Percentiles rank a stretch among this genome's conserved stretches.
Conservation (phyloP, 2,113 vertebrate species). For the Pica pica region DNA sequence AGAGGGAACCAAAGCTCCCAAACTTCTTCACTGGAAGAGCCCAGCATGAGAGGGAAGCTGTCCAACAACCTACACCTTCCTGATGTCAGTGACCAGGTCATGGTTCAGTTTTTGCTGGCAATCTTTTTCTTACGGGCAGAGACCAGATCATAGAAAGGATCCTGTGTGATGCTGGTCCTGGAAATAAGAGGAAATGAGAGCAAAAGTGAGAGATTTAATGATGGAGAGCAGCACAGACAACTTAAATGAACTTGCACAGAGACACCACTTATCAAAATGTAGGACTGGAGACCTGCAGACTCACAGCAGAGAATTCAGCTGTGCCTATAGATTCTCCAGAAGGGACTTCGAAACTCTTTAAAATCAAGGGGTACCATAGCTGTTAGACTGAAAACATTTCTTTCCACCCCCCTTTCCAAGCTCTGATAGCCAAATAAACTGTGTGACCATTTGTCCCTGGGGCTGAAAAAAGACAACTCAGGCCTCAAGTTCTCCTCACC, state of each 20-base stretch:
- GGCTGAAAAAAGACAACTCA: neutral
- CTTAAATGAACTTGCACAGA: neutral
- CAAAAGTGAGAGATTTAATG: neutral
- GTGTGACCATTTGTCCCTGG: neutral
- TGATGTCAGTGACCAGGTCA: neutral
- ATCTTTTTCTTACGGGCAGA: conserved; percentile 90
- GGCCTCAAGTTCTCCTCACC: conserved; percentile 66
- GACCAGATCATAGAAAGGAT: conserved; percentile 92
- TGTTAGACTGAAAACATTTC: neutral
- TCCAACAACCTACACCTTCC: neutral
- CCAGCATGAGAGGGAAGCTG: neutral
- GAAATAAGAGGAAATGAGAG: neutral
- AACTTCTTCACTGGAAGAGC: neutral
- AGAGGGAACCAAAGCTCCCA: neutral
- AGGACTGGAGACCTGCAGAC: neutral
- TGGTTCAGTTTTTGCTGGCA: conserved; percentile 75
- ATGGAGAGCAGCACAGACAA: neutral
- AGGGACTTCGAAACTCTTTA: neutral
- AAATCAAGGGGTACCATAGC: neutral
- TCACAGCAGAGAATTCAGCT: neutral
- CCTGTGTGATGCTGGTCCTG: conserved; percentile 91
- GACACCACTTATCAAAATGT: neutral
- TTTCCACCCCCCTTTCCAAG: neutral
- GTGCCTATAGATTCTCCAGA: neutral
- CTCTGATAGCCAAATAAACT: neutral